Evolutionary conservation across 2,113 vertebrate genomes (phyloP).

Genomic region (Hiodon alosoides): DNA sequence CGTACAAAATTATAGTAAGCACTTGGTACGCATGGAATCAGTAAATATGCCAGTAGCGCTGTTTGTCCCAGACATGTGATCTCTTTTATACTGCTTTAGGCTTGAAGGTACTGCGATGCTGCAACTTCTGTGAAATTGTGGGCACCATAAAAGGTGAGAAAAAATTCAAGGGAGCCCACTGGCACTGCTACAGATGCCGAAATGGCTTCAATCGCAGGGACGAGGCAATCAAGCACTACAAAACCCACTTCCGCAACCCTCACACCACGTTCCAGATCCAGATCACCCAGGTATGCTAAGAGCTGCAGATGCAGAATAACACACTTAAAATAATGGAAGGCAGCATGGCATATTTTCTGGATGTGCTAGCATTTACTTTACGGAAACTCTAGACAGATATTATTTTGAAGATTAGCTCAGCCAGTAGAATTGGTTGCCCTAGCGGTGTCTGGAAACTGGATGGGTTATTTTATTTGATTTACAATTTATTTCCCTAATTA

Average conservation of each 20-base stretch:
- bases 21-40: background rate
- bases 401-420: no score
- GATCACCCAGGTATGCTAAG: constrained; percentile 43
- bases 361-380: no score
- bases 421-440: no score
- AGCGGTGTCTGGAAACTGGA: background rate
- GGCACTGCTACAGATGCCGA: constrained; percentile 53
- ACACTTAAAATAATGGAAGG: no score
- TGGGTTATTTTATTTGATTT: background rate
- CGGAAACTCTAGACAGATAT: no score
- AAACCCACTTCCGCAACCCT: constrained; percentile 52
- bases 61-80: background rate
- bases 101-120: constrained; percentile 50
- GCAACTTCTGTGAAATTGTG: constrained; percentile 52
- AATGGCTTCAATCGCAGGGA: constrained; percentile 53
- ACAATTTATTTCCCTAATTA: no score
- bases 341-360: no score
- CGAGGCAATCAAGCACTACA: constrained; percentile 53
- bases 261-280: constrained; percentile 56
- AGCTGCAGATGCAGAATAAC: background rate
- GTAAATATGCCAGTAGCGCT: no score
- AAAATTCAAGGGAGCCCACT: constrained; percentile 50
- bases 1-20: background rate
- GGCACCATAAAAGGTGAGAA: constrained; percentile 56
- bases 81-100: constrained; percentile 29